Evolutionary conservation across 2,797 vertebrate species (phyloP).

Genomic region (Peromyscus nudipes): DNA sequence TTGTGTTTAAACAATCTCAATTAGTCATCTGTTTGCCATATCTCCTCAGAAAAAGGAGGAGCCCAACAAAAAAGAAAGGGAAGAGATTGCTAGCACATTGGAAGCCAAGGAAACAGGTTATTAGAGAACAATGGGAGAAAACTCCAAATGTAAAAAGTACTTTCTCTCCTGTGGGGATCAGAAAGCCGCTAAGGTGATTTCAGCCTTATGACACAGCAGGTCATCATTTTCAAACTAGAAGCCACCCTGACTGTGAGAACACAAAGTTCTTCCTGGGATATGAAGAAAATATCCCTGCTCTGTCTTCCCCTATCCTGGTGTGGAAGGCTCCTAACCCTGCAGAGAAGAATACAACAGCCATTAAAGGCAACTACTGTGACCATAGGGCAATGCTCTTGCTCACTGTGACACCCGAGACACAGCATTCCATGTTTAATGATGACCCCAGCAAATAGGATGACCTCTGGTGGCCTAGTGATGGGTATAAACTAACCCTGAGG

Average conservation of each 20-base stretch:
- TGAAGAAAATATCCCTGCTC: background rate
- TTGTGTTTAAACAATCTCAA: background rate
- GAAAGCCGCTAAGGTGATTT: background rate
- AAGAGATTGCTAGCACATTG: background rate
- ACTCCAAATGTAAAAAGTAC: background rate
- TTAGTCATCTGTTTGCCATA: background rate
- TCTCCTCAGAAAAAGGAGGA: slow-evolving; percentile 12
- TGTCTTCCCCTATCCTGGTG: background rate
- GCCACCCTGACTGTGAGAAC: background rate
- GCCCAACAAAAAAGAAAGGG: background rate
- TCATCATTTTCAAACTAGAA: background rate
- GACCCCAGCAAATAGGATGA: background rate
- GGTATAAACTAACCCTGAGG: background rate
- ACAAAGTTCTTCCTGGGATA: background rate
- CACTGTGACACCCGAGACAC: background rate
- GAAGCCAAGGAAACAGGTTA: slow-evolving; percentile 19
- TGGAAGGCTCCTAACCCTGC: background rate
- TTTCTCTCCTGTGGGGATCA: background rate
- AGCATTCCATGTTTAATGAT: background rate
- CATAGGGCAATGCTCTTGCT: background rate
- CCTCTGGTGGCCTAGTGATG: background rate
- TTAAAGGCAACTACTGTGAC: background rate
- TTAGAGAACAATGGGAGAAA: slow-evolving; percentile 14
- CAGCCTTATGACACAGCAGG: background rate
- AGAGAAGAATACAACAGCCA: background rate